Evolutionary conservation across 1,140 invertebrate genomes (phyloP).

Genomic region (Telenomus remus): DNA sequence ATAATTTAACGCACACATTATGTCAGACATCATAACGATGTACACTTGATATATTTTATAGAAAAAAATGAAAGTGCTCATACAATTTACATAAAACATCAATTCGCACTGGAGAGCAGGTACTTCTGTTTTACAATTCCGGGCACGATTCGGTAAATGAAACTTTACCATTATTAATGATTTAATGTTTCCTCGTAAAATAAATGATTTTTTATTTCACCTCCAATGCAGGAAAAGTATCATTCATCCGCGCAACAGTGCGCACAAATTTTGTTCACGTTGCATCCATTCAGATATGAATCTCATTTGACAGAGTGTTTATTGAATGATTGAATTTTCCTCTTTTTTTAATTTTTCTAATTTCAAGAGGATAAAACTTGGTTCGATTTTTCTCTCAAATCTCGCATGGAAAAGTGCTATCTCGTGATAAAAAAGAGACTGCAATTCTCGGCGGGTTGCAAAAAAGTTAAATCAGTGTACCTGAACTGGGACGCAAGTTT

Average conservation of each 20-base stretch:
- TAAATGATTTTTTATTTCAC: neutral
- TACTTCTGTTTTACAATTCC: conserved; percentile 30
- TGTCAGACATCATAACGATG: conserved; percentile 33
- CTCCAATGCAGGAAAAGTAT: neutral
- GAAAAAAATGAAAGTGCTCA: conserved; percentile 43
- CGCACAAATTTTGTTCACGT: neutral
- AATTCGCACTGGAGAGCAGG: conserved; percentile 22
- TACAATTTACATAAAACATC: conserved; percentile 44
- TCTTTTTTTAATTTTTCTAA: neutral
- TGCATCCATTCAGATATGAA: neutral
- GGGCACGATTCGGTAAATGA: conserved; percentile 12
- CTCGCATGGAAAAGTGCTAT: too few species aligned
- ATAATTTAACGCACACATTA: conserved; percentile 36
- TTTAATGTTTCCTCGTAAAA: neutral
- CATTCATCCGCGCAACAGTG: neutral
- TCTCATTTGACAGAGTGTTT: neutral
- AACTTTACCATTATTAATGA: conserved; percentile 29
- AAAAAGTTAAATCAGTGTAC: conserved; percentile 45
- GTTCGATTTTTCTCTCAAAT: too few species aligned
- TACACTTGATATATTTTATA: conserved; percentile 27
- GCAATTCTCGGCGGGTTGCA: neutral
- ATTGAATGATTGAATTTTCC: neutral
- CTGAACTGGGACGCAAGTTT: conserved; percentile 11
- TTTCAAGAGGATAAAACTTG: too few species aligned
- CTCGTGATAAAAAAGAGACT: too few species aligned